A percentile compares a stretch with the other conserved stretches of the same genome.
Conservation (phyloP, 2,888 invertebrate species). For the Aleiodes testaceus region DNA sequence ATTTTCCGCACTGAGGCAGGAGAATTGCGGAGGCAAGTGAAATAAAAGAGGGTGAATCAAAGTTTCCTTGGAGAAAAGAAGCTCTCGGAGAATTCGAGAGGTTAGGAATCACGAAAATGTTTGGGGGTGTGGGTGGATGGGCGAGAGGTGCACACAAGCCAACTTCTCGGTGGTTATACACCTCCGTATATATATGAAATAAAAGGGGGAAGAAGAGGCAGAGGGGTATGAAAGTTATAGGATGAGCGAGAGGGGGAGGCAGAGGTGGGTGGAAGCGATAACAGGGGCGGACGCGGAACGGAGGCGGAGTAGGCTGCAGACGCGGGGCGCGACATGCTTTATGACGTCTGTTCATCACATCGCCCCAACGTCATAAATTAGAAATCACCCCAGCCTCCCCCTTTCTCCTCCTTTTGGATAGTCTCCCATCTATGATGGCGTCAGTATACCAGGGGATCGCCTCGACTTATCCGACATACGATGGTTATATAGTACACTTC, state of each 20-base stretch:
- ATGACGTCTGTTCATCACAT: constrained; percentile 75
- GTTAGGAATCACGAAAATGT: constrained; percentile 63
- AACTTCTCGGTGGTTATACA: constrained; percentile 27
- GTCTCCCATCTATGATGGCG: constrained; percentile 65
- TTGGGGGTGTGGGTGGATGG: constrained; percentile 53
- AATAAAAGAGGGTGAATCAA: constrained; percentile 9
- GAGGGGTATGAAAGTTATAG: constrained; percentile 50
- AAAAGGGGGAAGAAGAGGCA: constrained; percentile 33
- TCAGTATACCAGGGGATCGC: constrained; percentile 47
- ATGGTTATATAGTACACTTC: constrained; percentile 29
- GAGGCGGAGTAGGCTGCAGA: constrained; percentile 65
- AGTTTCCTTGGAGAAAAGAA: constrained; percentile 23
- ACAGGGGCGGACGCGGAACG: constrained; percentile 56
- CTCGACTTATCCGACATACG: constrained; percentile 47
- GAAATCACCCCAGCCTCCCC: constrained; percentile 65
- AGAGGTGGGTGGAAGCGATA: constrained; percentile 56
- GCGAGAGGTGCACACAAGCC: constrained; percentile 43
- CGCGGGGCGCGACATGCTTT: constrained; percentile 72
- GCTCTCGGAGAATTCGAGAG: constrained; percentile 65
- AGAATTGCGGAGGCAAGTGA: neutral
- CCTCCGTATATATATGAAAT: constrained; percentile 8
- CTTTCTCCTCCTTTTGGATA: constrained; percentile 60
- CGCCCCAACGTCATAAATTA: constrained; percentile 73
- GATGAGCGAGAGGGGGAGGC: constrained; percentile 43
- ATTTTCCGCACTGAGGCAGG: neutral